Conservation (phyloP, 1,140 invertebrate genomes). For the Brachionus paranguensis region DNA sequence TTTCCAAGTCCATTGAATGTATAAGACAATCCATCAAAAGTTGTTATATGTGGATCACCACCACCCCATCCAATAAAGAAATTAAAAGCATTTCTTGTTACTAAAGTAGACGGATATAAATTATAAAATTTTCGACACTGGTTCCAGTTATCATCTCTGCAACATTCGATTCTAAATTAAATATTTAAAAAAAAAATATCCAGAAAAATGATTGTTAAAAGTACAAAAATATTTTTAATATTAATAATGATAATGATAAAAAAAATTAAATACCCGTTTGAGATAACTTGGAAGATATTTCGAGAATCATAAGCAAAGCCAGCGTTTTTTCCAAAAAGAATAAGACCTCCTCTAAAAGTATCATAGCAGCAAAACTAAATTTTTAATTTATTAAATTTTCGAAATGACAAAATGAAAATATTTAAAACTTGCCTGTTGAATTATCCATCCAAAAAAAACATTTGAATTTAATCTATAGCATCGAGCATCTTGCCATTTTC, state of each 20-base stretch:
- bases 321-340: not conserved
- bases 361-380: slow-evolving; percentile 10
- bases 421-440: not conserved
- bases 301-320: not conserved
- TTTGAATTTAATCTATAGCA: not conserved
- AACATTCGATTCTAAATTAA: not conserved
- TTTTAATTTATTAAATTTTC: not conserved
- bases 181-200: not conserved
- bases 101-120: not conserved
- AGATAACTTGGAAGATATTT: not conserved
- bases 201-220: not conserved
- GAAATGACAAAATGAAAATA: no score
- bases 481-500: not conserved
- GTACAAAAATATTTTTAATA: not conserved
- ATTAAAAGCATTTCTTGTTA: not conserved
- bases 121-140: not conserved
- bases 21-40: not conserved
- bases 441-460: not conserved
- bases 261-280: not conserved
- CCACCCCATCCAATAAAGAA: not conserved
- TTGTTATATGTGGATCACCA: slow-evolving; percentile 29
- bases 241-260: no score
- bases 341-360: not conserved
- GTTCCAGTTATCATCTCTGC: not conserved
- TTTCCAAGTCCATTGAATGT: slow-evolving; percentile 15